These are phyloP conservation scores for Hippoglossus stenolepis DNA, from an alignment of 2,113 vertebrate species.

Conservation along the genomic window DNA sequence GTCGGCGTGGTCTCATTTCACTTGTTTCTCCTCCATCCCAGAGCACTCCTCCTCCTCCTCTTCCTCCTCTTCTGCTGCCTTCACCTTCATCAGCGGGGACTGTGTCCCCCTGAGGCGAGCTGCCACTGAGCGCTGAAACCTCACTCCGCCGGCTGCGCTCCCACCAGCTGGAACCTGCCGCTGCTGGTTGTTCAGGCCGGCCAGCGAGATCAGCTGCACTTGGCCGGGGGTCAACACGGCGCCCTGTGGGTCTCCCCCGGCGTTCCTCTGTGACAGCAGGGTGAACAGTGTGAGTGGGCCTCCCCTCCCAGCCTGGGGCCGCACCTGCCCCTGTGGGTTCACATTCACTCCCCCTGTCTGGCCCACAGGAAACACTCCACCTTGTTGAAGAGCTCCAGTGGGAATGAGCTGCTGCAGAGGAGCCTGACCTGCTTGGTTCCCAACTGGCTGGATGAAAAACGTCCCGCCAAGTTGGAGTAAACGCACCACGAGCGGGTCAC, in stretches of 20 bases:
- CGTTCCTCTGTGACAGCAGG: conserved; percentile 60
- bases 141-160: conserved; percentile 18
- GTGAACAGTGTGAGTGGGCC: conserved; percentile 57
- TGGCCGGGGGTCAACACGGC: conserved; percentile 50
- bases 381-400: conserved; percentile 56
- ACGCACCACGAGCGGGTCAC: conserved; percentile 57
- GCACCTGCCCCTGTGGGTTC: conserved; percentile 49
- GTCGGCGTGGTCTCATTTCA: conserved; percentile 21
- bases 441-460: conserved; percentile 68
- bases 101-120: conserved; percentile 54
- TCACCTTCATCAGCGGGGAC: conserved; percentile 13
- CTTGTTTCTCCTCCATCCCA: conserved; percentile 55
- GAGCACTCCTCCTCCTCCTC: conserved; percentile 68
- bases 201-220: conserved; percentile 61
- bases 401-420: conserved; percentile 60
- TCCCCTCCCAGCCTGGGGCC: conserved; percentile 32
- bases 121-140: conserved; percentile 64
- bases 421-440: conserved; percentile 58
- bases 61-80: conserved; percentile 43
- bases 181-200: conserved; percentile 49
- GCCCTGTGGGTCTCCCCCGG: conserved; percentile 40
- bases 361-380: conserved; percentile 37
- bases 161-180: conserved; percentile 31
- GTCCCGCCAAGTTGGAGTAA: conserved; percentile 68
- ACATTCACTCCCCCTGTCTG: conserved; percentile 54